Conservation (phyloP, 1,140 invertebrate genomes). For the Trichoplusia ni region DNA sequence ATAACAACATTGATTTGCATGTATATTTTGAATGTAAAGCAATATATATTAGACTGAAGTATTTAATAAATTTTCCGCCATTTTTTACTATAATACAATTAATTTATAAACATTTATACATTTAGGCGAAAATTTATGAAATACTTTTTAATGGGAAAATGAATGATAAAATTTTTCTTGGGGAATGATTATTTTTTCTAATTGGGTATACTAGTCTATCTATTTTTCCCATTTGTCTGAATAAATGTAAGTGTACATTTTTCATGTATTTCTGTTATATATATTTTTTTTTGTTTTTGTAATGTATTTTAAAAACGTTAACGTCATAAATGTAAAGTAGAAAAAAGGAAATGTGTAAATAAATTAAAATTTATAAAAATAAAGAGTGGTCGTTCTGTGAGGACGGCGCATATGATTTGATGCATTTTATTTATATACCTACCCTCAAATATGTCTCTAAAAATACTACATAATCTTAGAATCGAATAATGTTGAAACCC, state of each 20-base stretch:
- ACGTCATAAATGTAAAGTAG: slow-evolving; percentile 77
- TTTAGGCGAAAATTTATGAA: slow-evolving; percentile 68
- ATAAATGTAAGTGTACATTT: slow-evolving; percentile 61
- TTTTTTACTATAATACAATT: slow-evolving; percentile 53
- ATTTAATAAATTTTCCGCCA: slow-evolving; percentile 68
- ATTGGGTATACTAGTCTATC: slow-evolving; percentile 76
- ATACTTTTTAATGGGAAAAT: slow-evolving; percentile 61
- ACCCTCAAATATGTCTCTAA: not conserved
- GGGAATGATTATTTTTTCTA: slow-evolving; percentile 73
- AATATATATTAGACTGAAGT: slow-evolving; percentile 76
- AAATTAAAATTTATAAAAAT: slow-evolving; percentile 82
- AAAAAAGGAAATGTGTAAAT: slow-evolving; percentile 79
- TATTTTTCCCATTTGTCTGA: slow-evolving; percentile 61
- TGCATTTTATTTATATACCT: slow-evolving; percentile 46
- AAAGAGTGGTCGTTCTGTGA: slow-evolving; percentile 75
- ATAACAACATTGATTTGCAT: slow-evolving; percentile 51
- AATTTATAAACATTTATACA: slow-evolving; percentile 59
- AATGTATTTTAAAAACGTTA: slow-evolving; percentile 80
- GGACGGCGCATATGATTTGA: slow-evolving; percentile 54
- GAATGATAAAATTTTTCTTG: slow-evolving; percentile 53
- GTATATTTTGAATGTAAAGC: slow-evolving; percentile 78
- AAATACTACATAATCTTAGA: no score
- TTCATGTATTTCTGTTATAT: slow-evolving; percentile 75
- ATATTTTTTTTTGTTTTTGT: slow-evolving; percentile 69
- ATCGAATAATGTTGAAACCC: no score